Percentiles rank a stretch among this genome's conserved stretches.
These are phyloP conservation scores for Lagorchestes hirsutus DNA, from an alignment of 2,797 vertebrate species.

Conservation along the genomic window DNA sequence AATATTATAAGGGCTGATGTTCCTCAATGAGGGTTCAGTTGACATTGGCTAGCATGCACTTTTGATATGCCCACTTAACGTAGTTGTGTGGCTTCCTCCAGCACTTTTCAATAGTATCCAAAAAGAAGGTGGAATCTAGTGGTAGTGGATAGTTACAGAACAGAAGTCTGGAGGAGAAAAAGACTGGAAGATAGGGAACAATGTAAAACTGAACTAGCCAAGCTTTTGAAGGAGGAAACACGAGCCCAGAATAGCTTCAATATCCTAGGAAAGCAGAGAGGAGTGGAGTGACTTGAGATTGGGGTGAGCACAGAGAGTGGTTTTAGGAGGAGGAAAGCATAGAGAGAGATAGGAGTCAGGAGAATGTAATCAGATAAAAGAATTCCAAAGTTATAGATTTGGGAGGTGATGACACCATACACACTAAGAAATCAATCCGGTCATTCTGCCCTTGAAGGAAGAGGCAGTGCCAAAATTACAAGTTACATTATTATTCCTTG, in stretches of 20 bases:
- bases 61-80: neutral
- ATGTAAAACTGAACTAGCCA: neutral
- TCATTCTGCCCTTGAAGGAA: neutral
- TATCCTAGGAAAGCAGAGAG: neutral
- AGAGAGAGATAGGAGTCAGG: neutral
- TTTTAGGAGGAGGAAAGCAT: neutral
- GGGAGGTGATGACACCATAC: neutral
- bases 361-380: neutral
- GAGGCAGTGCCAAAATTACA: neutral
- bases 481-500: neutral
- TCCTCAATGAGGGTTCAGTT: neutral
- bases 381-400: neutral
- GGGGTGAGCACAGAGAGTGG: neutral
- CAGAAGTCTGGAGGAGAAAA: neutral
- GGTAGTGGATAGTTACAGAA: neutral
- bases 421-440: neutral
- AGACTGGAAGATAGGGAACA: neutral
- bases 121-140: neutral
- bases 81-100: neutral
- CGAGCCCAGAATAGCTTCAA: neutral
- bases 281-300: neutral
- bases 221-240: neutral
- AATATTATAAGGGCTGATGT: neutral
- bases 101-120: neutral
- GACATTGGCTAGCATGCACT: neutral